Base-by-base conservation (phyloP, 1,140 invertebrate species). In the Danaus plexippus region DNA sequence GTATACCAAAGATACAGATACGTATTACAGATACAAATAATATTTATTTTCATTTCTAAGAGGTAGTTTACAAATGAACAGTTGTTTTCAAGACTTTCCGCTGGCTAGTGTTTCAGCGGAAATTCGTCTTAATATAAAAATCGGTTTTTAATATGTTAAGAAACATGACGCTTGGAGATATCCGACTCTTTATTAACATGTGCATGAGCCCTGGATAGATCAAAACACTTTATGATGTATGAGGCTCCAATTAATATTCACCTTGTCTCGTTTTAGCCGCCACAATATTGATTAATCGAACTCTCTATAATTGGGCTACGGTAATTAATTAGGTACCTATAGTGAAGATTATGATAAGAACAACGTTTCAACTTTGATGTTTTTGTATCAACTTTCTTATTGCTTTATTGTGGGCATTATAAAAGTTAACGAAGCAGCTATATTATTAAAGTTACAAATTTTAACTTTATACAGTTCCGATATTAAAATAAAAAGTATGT, bases 191-290 rank as follows among this genome's bases (percentile, higher is more conserved):
- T 40, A 32, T n/a, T 47, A 41, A 49, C 46, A 45, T 49, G 45
- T 59, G 48, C 56, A 59, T 63, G 47, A 55, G 53, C 13, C 45
- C 48, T 54, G 52, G 42, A 41, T 22, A 54, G 53, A 45, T 65
- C 52, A 56, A 52, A 61, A 53, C 58, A 54, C 53, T 48, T 59
- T 46, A 64, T 63, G 69, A 78, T 73, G 76, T 76, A 71, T 66
- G 69, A 69, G 59, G 56, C 47, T 57, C 69, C 75, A 80, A 80
- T 83, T 76, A 83, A 75, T 73, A 71, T 64, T 71, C 68, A 68
- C 62, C 66, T 66, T 73, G 72, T 74, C 71, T 71, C 56, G 59
- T 60, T 63, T 65, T 52, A 61, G 54, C 70, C 60, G 71, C 73
- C 69, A 65, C 56, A 68, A 75, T 72, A 74, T 78, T 81, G 77